These are phyloP conservation scores for Harlomillsia oculata DNA, from an alignment of 1,140 invertebrate species.

Conservation along the genomic window DNA sequence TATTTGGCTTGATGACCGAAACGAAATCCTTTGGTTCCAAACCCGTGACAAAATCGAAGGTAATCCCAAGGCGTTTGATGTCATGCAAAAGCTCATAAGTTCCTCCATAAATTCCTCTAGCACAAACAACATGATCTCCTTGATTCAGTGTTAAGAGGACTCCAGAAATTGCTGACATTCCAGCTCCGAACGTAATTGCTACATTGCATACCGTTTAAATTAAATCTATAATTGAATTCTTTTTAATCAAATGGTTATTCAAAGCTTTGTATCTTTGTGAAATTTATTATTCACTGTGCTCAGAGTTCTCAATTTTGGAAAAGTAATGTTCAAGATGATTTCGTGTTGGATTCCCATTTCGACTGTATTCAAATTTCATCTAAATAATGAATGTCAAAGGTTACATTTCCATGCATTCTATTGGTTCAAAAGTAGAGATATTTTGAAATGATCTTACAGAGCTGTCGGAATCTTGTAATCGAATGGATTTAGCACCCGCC, in stretches of 20 bases:
- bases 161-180: constrained; percentile 70
- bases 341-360: constrained; percentile 91
- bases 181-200: constrained; percentile 74
- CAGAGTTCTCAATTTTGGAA: constrained; percentile 77
- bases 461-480: neutral
- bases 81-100: constrained; percentile 44
- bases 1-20: constrained; percentile 64
- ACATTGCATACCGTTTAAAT: constrained; percentile 6
- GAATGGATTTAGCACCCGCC: neutral
- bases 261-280: neutral
- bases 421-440: neutral
- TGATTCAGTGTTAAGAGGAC: constrained; percentile 55
- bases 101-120: constrained; percentile 92
- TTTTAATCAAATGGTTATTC: no score
- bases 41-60: constrained; percentile 67
- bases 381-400: constrained; percentile 27
- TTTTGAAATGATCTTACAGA: neutral
- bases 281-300: constrained; percentile 52
- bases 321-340: constrained; percentile 78
- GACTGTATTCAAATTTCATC: constrained; percentile 79
- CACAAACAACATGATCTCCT: constrained; percentile 84
- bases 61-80: constrained; percentile 49
- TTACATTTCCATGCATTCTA: neutral
- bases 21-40: constrained; percentile 57
- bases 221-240: neutral